These are phyloP conservation scores for Xerus inauris DNA, from an alignment of 2,113 vertebrate genomes.

Conservation along the genomic window DNA sequence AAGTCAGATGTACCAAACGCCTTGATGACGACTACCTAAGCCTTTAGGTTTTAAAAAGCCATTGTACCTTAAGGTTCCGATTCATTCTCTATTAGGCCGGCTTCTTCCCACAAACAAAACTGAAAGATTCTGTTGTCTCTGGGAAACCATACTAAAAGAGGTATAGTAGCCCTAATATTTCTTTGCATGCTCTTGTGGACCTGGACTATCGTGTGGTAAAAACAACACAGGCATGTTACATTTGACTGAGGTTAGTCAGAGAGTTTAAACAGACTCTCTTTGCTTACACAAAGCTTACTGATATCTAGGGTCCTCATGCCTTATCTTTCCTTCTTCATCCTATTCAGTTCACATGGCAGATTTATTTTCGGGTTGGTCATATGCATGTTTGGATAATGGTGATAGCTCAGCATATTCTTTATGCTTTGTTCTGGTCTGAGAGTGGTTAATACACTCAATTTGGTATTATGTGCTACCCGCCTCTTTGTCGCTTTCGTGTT, in stretches of 20 bases:
- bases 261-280: background rate
- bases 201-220: background rate
- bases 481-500: slow-evolving; percentile 58
- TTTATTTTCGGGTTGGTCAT: slow-evolving; percentile 71
- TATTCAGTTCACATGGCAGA: background rate
- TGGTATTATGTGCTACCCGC: slow-evolving; percentile 5
- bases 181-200: background rate
- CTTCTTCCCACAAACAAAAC: slow-evolving; percentile 79
- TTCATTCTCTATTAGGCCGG: slow-evolving; percentile 70
- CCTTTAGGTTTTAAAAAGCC: slow-evolving; percentile 77
- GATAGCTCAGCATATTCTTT: slow-evolving; percentile 28
- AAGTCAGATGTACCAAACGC: slow-evolving; percentile 71
- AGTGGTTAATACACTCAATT: slow-evolving; percentile 7
- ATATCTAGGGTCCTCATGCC: background rate
- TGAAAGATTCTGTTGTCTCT: slow-evolving; percentile 76
- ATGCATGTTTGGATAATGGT: slow-evolving; percentile 48
- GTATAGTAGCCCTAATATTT: background rate
- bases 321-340: background rate
- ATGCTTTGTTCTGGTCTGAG: background rate
- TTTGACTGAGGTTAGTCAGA: background rate
- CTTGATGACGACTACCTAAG: slow-evolving; percentile 77
- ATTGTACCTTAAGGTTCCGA: slow-evolving; percentile 73
- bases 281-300: slow-evolving; percentile 18
- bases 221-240: background rate
- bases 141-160: slow-evolving; percentile 17